Percentiles rank a stretch among this genome's conserved stretches.
Evolutionary conservation across 2,113 vertebrate genomes (phyloP).

Genomic region (Phainopepla nitens): DNA sequence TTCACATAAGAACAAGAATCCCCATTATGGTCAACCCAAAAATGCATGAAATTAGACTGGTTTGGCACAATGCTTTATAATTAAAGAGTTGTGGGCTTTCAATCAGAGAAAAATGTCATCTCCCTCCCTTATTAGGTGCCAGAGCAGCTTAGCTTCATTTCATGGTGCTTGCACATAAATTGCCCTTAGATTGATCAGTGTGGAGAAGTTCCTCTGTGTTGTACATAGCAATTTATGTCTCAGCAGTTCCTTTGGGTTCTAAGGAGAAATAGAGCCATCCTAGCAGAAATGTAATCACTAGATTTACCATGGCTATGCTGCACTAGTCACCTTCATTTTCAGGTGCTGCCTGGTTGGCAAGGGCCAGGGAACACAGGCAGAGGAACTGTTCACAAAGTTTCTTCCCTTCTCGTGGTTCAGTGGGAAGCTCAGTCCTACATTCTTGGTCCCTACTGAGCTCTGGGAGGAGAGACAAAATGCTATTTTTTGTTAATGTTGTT

Average conservation of each 20-base stretch:
- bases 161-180: conserved; percentile 67
- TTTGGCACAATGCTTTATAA: conserved; percentile 31
- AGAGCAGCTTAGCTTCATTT: conserved; percentile 59
- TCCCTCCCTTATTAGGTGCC: conserved; percentile 28
- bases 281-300: background rate
- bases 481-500: background rate
- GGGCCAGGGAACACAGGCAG: background rate
- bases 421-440: background rate
- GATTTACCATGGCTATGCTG: background rate
- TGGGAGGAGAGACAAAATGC: background rate
- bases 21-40: background rate
- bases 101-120: conserved; percentile 17
- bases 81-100: conserved; percentile 33
- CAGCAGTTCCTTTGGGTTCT: background rate
- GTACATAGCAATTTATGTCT: conserved; percentile 24
- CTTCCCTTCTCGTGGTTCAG: background rate
- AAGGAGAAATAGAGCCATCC: background rate
- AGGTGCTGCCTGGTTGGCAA: background rate
- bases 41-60: conserved; percentile 26
- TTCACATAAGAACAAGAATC: conserved; percentile 10
- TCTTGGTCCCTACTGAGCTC: background rate
- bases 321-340: background rate
- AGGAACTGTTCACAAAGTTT: background rate
- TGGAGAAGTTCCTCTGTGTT: background rate
- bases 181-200: conserved; percentile 43